Conservation (phyloP, 2,113 vertebrate species). For the Arenaria interpres region DNA sequence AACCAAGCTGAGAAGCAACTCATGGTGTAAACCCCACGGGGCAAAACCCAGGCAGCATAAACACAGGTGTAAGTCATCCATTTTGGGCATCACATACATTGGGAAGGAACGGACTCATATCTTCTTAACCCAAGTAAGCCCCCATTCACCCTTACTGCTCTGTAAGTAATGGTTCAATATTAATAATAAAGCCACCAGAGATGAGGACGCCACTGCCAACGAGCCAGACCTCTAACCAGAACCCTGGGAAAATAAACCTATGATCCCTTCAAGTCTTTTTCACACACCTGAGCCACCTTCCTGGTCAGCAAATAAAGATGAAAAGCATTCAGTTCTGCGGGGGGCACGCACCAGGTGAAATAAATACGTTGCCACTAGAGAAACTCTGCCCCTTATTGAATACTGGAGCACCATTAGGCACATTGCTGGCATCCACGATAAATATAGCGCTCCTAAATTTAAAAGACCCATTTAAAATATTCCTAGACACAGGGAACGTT, state of each 20-base stretch:
- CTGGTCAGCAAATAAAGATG: conserved; percentile 21
- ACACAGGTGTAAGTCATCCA: not conserved
- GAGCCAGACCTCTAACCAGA: not conserved
- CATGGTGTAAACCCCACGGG: not conserved
- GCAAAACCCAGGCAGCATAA: not conserved
- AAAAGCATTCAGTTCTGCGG: not conserved
- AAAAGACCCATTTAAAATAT: conserved; percentile 48
- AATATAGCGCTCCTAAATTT: conserved; percentile 31
- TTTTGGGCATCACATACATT: not conserved
- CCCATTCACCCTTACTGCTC: not conserved
- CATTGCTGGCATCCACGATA: not conserved
- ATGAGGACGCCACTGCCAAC: not conserved
- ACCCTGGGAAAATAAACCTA: not conserved
- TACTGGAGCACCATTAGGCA: not conserved
- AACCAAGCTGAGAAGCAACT: not conserved
- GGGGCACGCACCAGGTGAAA: not conserved
- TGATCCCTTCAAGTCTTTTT: not conserved
- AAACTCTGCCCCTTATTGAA: conserved; percentile 14
- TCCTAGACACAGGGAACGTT: conserved; percentile 41
- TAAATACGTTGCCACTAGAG: not conserved
- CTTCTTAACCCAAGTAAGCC: not conserved
- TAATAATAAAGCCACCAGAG: not conserved
- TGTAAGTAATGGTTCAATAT: not conserved
- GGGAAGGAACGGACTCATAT: not conserved
- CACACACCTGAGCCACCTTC: not conserved